These are phyloP conservation scores for Palythoa grandiflora DNA, from an alignment of 92 coral and sea anemone species.

Conservation along the genomic window DNA sequence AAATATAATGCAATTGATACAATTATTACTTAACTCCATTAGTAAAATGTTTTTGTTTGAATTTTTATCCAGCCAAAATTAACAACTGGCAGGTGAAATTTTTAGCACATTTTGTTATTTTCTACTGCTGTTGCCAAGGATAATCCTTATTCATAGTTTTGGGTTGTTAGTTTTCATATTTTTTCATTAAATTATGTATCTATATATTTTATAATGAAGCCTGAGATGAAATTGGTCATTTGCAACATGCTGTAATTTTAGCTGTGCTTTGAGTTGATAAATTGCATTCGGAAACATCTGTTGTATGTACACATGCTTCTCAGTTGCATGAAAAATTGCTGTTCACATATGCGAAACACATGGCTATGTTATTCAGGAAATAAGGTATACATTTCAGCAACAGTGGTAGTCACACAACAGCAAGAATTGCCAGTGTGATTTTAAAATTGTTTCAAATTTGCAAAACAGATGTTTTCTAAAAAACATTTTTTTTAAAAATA, in stretches of 20 bases:
- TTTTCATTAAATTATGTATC: neutral
- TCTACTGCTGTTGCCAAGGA: too few species aligned
- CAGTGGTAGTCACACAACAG: neutral
- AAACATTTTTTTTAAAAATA: neutral
- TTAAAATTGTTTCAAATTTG: neutral
- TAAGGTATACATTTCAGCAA: neutral
- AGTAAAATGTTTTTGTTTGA: neutral
- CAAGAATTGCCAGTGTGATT: neutral
- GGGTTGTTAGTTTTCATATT: neutral
- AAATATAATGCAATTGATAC: neutral
- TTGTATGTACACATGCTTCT: neutral
- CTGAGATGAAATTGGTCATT: too few species aligned
- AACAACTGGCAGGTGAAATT: neutral
- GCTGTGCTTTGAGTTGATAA: neutral
- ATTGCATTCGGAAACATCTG: neutral
- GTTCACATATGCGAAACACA: conserved; percentile 4
- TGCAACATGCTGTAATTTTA: neutral
- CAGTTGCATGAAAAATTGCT: neutral
- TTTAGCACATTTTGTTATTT: neutral
- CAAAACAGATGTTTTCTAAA: neutral
- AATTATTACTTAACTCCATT: neutral
- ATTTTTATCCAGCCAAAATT: neutral
- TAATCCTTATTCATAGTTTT: neutral
- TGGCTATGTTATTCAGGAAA: neutral
- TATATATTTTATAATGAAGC: too few species aligned